Evolutionary conservation across 2,888 invertebrate genomes (phyloP).

Genomic region (Apomyelois bistriatella): DNA sequence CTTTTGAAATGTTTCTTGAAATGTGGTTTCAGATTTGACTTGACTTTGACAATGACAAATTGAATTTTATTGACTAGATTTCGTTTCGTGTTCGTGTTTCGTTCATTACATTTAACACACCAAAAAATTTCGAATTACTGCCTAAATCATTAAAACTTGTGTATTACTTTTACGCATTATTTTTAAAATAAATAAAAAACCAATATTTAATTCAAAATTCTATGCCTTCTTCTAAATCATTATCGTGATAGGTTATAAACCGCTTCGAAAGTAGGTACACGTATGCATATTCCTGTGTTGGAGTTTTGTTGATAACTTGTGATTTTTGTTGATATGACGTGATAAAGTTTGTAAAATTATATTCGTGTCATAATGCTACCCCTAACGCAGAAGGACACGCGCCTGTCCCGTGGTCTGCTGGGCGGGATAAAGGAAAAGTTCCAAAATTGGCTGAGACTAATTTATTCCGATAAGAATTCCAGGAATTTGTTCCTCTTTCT

Average conservation of each 20-base stretch:
- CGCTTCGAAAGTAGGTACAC: slow-evolving; percentile 61
- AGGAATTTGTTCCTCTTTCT: slow-evolving; percentile 96
- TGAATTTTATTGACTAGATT: no score
- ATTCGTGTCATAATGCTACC: slow-evolving; percentile 83
- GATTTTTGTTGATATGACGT: slow-evolving; percentile 62
- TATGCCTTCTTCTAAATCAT: not conserved
- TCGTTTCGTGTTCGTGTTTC: not conserved
- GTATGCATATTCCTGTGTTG: slow-evolving; percentile 66
- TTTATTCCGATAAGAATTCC: slow-evolving; percentile 95
- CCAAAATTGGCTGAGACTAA: slow-evolving; percentile 88
- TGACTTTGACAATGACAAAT: no score
- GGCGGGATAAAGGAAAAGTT: slow-evolving; percentile 86
- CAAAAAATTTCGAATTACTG: not conserved
- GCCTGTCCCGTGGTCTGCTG: slow-evolving; percentile 76
- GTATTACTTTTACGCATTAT: not conserved
- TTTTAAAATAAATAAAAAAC: not conserved
- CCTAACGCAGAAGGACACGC: slow-evolving; percentile 86
- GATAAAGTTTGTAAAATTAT: slow-evolving; percentile 35
- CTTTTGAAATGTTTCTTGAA: no score
- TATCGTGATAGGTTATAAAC: slow-evolving; percentile 58
- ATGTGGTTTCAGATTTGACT: no score
- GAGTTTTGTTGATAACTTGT: slow-evolving; percentile 50
- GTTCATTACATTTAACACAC: no score
- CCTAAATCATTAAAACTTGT: slow-evolving; percentile 11
- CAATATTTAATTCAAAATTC: slow-evolving; percentile 14